Conservation (phyloP, 1,140 invertebrate genomes). For the Pseudomyrmex flavicornis region DNA sequence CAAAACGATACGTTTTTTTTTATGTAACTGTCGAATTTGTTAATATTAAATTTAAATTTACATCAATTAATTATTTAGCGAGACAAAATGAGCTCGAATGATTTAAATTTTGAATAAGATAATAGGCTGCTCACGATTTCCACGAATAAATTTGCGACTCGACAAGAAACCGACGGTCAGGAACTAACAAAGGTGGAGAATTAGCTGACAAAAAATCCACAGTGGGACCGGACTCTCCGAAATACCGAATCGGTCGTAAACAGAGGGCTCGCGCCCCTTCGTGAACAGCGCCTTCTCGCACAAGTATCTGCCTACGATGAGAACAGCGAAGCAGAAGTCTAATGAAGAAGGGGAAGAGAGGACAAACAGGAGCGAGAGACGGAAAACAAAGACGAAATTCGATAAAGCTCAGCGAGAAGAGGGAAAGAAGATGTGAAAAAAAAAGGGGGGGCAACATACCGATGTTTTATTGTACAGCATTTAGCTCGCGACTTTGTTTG, state of each 20-base stretch:
- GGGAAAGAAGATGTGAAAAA: neutral
- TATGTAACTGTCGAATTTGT: too few species aligned
- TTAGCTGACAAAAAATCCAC: constrained; percentile 71
- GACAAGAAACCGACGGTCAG: neutral
- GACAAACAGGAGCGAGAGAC: constrained; percentile 31
- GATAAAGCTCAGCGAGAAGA: constrained; percentile 30
- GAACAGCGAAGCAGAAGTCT: constrained; percentile 39
- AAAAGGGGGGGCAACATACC: constrained; percentile 68
- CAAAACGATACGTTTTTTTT: too few species aligned
- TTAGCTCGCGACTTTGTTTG: constrained; percentile 82
- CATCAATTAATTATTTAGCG: neutral
- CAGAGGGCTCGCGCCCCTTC: constrained; percentile 36
- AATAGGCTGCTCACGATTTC: neutral
- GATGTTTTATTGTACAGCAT: constrained; percentile 85
- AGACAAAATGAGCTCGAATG: neutral
- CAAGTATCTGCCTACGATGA: constrained; percentile 69
- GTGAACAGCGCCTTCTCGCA: constrained; percentile 21
- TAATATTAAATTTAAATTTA: too few species aligned
- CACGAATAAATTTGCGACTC: neutral
- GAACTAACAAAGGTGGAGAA: constrained; percentile 61
- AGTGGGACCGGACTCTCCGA: constrained; percentile 74
- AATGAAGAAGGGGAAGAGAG: constrained; percentile 20
- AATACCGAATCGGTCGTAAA: constrained; percentile 82
- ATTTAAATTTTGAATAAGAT: neutral
- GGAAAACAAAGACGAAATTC: constrained; percentile 7